phyloP scores from a whole-genome alignment of 2,113 vertebrate genomes.

The Synodontis membranacea region DNA sequence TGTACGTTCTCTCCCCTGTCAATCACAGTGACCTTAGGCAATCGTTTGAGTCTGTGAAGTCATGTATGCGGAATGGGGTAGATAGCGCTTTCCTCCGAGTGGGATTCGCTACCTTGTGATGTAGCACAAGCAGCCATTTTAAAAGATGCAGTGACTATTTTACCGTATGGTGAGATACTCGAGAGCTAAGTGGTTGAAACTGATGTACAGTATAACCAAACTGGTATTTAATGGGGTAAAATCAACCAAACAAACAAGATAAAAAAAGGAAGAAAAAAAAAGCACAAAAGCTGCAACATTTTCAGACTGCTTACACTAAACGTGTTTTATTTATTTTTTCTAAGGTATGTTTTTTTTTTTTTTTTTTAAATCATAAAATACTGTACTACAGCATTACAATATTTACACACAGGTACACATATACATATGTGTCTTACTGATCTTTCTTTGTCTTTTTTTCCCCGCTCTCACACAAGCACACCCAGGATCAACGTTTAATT shows the following conservation, averaged over 20 bases:
- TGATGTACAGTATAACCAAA: background rate
- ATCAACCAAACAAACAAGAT: no score
- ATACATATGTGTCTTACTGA: background rate
- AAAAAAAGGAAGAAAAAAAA: background rate
- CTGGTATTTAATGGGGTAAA: background rate
- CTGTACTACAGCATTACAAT: background rate
- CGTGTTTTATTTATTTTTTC: no score
- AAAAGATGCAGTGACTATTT: background rate
- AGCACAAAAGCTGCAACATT: background rate
- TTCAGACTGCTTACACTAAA: background rate
- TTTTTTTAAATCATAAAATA: background rate
- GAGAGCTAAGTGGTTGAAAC: background rate
- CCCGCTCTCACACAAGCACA: conserved; percentile 13
- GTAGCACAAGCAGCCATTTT: background rate
- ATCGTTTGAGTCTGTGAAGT: background rate
- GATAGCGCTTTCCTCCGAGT: background rate
- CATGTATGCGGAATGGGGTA: background rate
- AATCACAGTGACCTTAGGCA: background rate
- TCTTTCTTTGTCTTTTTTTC: background rate
- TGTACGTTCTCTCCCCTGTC: background rate
- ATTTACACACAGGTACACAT: background rate
- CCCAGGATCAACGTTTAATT: conserved; percentile 50
- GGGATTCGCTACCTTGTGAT: background rate
- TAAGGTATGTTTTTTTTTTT: no score
- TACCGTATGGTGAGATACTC: background rate